These are phyloP conservation scores for Charaxes varanes DNA, from an alignment of 1,140 invertebrate genomes.

Conservation along the genomic window DNA sequence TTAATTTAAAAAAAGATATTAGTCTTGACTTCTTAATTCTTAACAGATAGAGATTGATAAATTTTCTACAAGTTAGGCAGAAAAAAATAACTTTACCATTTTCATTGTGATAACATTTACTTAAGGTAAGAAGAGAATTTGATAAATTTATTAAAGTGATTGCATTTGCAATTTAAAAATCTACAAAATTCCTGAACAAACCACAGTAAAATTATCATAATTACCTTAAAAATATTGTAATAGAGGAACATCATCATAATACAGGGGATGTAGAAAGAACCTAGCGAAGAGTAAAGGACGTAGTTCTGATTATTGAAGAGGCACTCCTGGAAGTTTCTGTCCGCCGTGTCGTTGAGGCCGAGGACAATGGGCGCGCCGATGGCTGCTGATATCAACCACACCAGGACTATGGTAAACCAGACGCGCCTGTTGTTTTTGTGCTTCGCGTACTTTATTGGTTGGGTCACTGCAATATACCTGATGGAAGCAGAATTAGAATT, in stretches of 20 bases:
- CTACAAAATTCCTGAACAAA: too few relatives aligned
- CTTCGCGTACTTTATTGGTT: constrained; percentile 99
- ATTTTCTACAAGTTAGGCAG: too few relatives aligned
- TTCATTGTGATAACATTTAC: too few relatives aligned
- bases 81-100: too few relatives aligned
- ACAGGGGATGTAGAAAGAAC: constrained; percentile 99
- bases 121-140: too few relatives aligned
- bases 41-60: too few relatives aligned
- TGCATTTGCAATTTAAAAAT: too few relatives aligned
- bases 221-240: constrained; percentile 96
- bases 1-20: too few relatives aligned
- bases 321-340: constrained; percentile 86
- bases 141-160: too few relatives aligned
- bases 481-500: constrained; percentile 38
- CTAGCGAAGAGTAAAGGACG: constrained; percentile 97
- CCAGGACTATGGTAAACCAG: constrained; percentile 95
- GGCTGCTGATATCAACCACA: constrained; percentile 96
- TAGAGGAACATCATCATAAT: constrained; percentile 99
- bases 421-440: constrained; percentile 97
- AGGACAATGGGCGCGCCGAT: constrained; percentile 98
- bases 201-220: too few relatives aligned
- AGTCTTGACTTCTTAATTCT: too few relatives aligned
- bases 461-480: constrained; percentile 99
- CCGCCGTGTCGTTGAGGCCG: constrained; percentile 93
- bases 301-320: constrained; percentile 99